Base-by-base conservation (phyloP, 2,113 vertebrate species). In the Pollimyrus isidori region DNA sequence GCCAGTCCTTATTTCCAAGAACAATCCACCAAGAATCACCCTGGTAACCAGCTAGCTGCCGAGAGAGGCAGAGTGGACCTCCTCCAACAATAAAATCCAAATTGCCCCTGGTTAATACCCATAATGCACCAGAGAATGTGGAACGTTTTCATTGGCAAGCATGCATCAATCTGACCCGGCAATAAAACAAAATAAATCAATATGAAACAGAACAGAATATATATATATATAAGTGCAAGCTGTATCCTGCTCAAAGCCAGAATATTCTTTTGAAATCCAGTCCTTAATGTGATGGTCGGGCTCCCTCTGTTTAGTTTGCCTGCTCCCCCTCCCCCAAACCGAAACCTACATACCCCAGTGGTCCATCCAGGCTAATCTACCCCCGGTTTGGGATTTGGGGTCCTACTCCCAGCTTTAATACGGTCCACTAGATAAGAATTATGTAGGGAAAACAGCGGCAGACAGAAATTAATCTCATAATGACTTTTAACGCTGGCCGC, bases 281-380 rank as follows among this genome's bases (percentile, higher is more conserved):
- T 58, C 4, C 53, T 46, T 82, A 88, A 90, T 87, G 89, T 90
- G 89, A 87, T 88, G 89, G 89, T 90, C 62, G 89, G 52, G 45
- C 91, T 92, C 91, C 87, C 35, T 90, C 90, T 93, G 90, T 92
- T 92, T 91, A 89, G 91, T 91, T 93, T 91, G 89, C 19, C 82
- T 30, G 83, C 10, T 53, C 52, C 76, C 48, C 49, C 10, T 49
- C 69, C 76, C 73, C n/a, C 19, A 69, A 88, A 90, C 48, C 48
- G 42, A 90, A 90, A 82, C 86, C 62, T 23, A 87, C 56, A 50
- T 85, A 85, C 87, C 56, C 42, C 35, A 48, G 30, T 73, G n/a
- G 5, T 62, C 49, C 7, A n/a, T 45, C 82, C 80, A 49, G 19
- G 58, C 87, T 13, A 88, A 56, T 46, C 21, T 46, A 23, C 88